phyloP scores from a whole-genome alignment of 2,888 invertebrate species.

The Volucella inanis region DNA sequence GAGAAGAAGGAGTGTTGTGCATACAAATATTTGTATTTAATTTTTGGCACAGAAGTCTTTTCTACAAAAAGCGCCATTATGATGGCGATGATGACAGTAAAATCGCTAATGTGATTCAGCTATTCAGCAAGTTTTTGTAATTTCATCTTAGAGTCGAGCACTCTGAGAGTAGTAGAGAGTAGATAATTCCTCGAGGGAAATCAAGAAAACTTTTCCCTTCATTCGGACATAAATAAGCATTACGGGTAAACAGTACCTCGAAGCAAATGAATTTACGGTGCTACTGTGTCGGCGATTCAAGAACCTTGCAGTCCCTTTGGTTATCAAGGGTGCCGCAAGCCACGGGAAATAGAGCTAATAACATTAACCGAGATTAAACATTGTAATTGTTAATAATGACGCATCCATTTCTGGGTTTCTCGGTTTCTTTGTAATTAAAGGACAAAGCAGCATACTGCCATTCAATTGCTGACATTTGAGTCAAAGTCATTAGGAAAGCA shows the following conservation, averaged over 20 bases:
- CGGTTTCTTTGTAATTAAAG: constrained; percentile 58
- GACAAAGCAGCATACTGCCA: constrained; percentile 44
- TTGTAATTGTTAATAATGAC: constrained; percentile 72
- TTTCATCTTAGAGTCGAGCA: constrained; percentile 1
- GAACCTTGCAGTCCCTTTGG: constrained; percentile 13
- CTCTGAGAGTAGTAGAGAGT: too few relatives aligned
- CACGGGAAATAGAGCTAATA: constrained; percentile 48
- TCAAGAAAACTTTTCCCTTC: constrained; percentile 59
- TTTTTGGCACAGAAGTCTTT: constrained; percentile 44
- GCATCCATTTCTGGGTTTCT: constrained; percentile 34
- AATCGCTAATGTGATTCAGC: constrained; percentile 61
- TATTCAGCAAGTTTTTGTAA: constrained; percentile 38
- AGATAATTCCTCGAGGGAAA: constrained; percentile 58
- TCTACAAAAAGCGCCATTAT: constrained; percentile 37
- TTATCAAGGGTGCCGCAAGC: constrained; percentile 36
- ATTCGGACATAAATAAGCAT: constrained; percentile 60
- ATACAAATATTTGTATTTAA: constrained; percentile 66
- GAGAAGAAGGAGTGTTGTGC: constrained; percentile 51
- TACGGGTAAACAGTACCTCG: constrained; percentile 46
- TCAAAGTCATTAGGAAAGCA: constrained; percentile 63
- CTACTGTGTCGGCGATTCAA: neutral
- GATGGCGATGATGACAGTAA: constrained; percentile 57
- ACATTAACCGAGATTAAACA: constrained; percentile 66
- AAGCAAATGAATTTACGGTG: constrained; percentile 58
- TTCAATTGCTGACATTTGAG: constrained; percentile 58